Percentiles rank a stretch among this genome's conserved stretches.
phyloP scores from a whole-genome alignment of 2,113 vertebrate species.

The Malurus alboscapulatus region DNA sequence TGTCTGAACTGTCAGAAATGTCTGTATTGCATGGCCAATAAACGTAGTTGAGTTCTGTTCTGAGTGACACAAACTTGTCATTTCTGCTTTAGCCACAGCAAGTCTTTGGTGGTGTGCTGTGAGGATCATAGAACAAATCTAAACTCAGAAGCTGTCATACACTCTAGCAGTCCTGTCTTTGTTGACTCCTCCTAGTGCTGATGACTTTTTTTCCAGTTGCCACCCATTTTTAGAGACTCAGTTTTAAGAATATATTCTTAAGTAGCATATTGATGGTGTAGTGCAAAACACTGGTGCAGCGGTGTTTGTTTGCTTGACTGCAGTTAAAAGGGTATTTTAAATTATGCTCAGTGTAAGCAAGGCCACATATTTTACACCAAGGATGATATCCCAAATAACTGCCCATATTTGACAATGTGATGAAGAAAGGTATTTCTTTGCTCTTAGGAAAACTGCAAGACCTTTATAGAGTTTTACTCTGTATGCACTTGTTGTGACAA shows the following conservation, averaged over 20 bases:
- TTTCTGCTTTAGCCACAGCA: not conserved
- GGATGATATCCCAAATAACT: not conserved
- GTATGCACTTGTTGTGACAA: not conserved
- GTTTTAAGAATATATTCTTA: not conserved
- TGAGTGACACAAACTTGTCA: not conserved
- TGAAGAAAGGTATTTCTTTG: not conserved
- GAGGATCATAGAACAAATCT: not conserved
- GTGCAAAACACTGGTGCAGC: not conserved
- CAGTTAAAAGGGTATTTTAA: not conserved
- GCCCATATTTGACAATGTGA: fast-evolving
- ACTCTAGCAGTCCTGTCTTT: not conserved
- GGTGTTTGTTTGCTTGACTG: not conserved
- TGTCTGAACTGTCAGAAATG: not conserved
- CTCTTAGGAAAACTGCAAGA: not conserved
- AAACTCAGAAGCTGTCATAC: not conserved
- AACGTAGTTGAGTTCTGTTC: not conserved
- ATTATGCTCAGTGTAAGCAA: not conserved
- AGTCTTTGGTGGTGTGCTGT: not conserved
- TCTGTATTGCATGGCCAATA: not conserved
- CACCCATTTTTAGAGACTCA: not conserved
- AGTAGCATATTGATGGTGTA: not conserved
- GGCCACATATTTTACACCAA: not conserved
- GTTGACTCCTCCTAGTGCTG: not conserved
- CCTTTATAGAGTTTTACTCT: not conserved
- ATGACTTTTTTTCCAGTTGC: not conserved